Base-by-base conservation (phyloP, 2,113 vertebrate species). In the Tetrao urogallus region DNA sequence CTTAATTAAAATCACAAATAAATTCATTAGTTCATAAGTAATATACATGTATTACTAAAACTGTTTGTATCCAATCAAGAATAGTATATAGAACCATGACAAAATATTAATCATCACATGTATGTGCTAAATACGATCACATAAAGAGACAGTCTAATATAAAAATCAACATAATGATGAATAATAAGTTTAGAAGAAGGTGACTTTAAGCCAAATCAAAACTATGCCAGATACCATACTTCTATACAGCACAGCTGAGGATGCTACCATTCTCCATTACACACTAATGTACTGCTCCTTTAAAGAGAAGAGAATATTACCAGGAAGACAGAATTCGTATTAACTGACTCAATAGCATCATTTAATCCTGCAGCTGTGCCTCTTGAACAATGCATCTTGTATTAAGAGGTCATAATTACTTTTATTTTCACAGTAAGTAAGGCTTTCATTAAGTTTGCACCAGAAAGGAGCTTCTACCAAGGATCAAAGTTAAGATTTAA, bases 31-130 rank as follows among this genome's bases (percentile, higher is more conserved):
- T 66, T 77, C 48, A 70, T 73, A 48, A 86, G 20, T 30, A 79
- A 56, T 32, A 19, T 5, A 11, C 4, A 45, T 8, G 50, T 20
- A 7, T 60, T 61, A 57, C 36, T 89, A 30, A 20, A 30, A 66
- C 69, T 3, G 10, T n/a, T 17, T 4, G 43, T 38, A 58, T 92
- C 47, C 47, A 54, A 70, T 50, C 45, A n/a, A 80, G 34, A 92
- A 38, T 40, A 86, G 72, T 86, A 42, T 67, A 66, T 38, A 38
- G 36, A 38, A 38, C 8, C 36, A 38, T 38, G 36, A 38, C 36
- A 54, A 86, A 81, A 48, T 40, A 76, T 20, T 27, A 27, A 50
- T 43, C 3, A 8, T 43, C 34, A 36, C 12, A 63, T 0, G 0
- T 12, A 50, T 47, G 6, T 56, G 8, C 10, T 25, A 67, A 78